Evolutionary conservation across 2,888 invertebrate genomes (phyloP), one percentile per base, ranked within the genome.

Genomic region (Syritta pipiens): DNA sequence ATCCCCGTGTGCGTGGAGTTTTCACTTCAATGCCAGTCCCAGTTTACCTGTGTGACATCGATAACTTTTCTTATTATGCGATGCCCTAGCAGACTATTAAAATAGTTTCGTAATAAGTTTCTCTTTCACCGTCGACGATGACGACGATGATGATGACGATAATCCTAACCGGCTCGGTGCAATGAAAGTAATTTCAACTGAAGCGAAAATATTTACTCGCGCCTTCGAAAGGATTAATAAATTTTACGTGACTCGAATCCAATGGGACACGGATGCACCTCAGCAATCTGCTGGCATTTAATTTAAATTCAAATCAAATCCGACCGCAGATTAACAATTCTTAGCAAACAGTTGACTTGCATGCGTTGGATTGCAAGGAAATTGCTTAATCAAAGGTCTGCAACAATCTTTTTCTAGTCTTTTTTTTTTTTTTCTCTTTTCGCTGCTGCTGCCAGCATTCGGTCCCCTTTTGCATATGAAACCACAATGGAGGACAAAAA

Each of bases 271-370:
- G 14, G 32, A 51, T 57, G 57, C 63, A 46, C 40, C 26, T 12
- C 30, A 28, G 49, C 59, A 46, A 65, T 65, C 30, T 65, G 53
- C 46, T 53, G 46, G 65, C 65, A 65, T 72, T 77, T 77, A 59
- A 77, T 77, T 67, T 77, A 55, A 65, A 77, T 60, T 77, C 72
- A 77, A 77, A 77, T 72, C 77, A 67, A 77, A 72, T 72, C 77
- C 72, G 20, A 53, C 63, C 63, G 32, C 72, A 72, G 77, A 72
- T 77, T 77, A 77, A 77, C 77, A 77, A 72, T 72, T 65, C 72
- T 77, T 67, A 60, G 60, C 65, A 72, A 60, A 67, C 63, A 35
- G 53, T 67, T 53, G 10, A 17, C 32, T 44, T 77, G 59, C 65
- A 67, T 67, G 59, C 48, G 49, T 35, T 35, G 20, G 72, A 26